phyloP scores from a whole-genome alignment of 2,797 vertebrate species.

The Clangula hyemalis region DNA sequence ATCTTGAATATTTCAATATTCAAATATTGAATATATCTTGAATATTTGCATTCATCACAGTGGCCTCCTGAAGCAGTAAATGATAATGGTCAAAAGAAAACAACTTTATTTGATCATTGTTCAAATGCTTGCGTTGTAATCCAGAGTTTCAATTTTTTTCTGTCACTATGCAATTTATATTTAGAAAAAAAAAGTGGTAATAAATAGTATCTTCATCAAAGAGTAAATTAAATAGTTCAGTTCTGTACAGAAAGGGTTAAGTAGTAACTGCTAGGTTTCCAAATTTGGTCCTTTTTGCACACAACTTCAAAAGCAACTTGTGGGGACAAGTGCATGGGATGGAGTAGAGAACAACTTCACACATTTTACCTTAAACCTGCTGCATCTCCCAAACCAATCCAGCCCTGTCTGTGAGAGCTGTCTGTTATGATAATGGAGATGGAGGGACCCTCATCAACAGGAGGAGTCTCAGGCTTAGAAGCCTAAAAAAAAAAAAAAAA shows the following conservation, averaged over 20 bases:
- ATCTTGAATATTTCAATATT: neutral
- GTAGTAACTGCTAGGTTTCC: neutral
- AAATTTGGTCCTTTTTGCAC: neutral
- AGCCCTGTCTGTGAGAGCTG: neutral
- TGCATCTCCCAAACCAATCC: neutral
- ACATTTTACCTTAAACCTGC: neutral
- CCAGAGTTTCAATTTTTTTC: neutral
- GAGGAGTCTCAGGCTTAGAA: neutral
- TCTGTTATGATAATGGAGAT: neutral
- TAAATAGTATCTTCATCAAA: neutral
- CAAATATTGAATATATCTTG: neutral
- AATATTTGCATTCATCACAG: neutral
- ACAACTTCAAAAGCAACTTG: neutral
- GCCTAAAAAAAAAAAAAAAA: neutral
- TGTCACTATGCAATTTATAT: neutral
- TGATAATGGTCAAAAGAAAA: neutral
- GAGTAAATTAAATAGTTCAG: neutral
- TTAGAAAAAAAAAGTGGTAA: neutral
- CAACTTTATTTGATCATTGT: neutral
- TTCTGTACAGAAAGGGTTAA: neutral
- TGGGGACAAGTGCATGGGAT: neutral
- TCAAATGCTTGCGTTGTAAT: neutral
- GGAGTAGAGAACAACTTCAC: neutral
- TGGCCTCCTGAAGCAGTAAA: neutral
- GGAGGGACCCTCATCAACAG: accelerated